Conservation (phyloP, 1,140 invertebrate genomes). For the Plectrocnemia conspersa region DNA sequence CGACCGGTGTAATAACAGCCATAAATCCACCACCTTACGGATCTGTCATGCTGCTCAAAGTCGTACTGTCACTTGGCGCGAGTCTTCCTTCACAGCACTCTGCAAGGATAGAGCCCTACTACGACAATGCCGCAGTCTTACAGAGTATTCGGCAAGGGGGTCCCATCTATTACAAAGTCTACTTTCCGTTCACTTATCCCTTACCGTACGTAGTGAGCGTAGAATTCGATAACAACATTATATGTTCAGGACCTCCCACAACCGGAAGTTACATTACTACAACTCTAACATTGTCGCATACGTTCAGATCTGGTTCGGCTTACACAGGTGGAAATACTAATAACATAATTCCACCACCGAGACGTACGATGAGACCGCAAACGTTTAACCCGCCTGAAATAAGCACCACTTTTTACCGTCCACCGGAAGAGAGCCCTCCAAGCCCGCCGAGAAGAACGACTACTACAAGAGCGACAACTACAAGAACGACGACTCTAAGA, state of each 20-base stretch:
- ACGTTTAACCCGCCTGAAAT: too few species aligned
- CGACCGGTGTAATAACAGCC: conserved; percentile 1
- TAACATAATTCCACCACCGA: too few species aligned
- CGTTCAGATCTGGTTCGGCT: not conserved
- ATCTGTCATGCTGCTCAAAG: not conserved
- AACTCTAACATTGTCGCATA: not conserved
- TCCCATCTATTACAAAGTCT: not conserved
- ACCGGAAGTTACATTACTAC: not conserved
- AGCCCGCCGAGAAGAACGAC: too few species aligned
- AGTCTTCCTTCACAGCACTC: not conserved
- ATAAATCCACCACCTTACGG: not conserved
- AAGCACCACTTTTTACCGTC: too few species aligned
- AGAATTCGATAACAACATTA: not conserved
- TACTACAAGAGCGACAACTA: too few species aligned
- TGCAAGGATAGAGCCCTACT: not conserved
- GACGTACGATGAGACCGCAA: too few species aligned
- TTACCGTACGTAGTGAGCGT: not conserved
- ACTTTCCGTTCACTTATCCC: not conserved
- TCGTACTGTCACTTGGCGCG: not conserved
- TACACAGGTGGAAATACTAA: too few species aligned
- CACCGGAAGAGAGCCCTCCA: too few species aligned
- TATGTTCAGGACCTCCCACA: not conserved
- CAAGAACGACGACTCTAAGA: too few species aligned
- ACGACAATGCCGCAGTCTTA: not conserved
- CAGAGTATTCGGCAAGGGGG: not conserved